Base-by-base conservation (phyloP, 1,140 invertebrate species). In the Rhysida immarginata region DNA sequence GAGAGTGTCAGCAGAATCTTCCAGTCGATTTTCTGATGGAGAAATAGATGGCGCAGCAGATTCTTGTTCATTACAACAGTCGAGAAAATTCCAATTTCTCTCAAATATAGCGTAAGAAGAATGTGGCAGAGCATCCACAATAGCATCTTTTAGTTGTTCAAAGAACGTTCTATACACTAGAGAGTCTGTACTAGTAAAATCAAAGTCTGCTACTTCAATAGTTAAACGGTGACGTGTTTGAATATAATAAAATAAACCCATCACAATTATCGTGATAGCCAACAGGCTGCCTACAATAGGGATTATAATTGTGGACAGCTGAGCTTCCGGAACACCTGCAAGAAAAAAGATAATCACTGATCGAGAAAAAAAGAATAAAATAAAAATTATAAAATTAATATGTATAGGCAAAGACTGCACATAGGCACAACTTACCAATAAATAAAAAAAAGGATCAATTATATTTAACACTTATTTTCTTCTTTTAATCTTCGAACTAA, bases 91-190 rank as follows among this genome's bases (percentile, higher is more conserved):
- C 49, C 49, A 51, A 8, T 27, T 5, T 25, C 49, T 21, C 8
- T 51, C 24, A 51, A 25, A 25, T 8, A 51, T 16, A 24, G 23
- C 13, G 26, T 16, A 8, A 26, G 24, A 25, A 13, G 45, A 13
- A 14, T 8, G 11, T 8, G 49, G 49, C 26, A 51, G 20, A 8
- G 26, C 23, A 27, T 25, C 16, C 13, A 21, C 23, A 25, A 51
- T 16, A 26, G 49, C 49, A 8, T 51, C 13, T 26, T 51, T 51
- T 27, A 51, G 26, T 51, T 51, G 49, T 51, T 51, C 24, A 51
- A 8, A 51, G 20, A 51, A 51, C 11, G 49, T 51, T 20, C 26
- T 11, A 25, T 51, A 51, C 8, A 25, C 14, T 8, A 51, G 26
- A 51, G 13, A 25, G 26, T 51, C 49, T 20, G 49, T 13, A 8